Conservation (phyloP, 2,888 invertebrate species). For the Lutraria lutraria region DNA sequence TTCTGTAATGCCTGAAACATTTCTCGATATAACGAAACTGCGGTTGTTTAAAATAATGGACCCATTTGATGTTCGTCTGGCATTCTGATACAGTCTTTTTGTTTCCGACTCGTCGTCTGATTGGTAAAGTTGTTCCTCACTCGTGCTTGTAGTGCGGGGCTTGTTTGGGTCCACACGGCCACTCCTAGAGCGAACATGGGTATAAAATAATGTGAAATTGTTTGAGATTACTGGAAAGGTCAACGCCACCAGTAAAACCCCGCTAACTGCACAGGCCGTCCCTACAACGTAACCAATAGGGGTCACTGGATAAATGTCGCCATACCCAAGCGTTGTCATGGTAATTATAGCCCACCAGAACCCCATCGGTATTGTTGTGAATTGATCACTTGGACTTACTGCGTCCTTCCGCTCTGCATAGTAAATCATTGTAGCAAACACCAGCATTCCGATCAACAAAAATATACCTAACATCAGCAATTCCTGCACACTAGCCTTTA, state of each 20-base stretch:
- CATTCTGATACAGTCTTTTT: slow-evolving; percentile 64
- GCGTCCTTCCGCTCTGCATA: slow-evolving; percentile 85
- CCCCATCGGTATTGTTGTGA: slow-evolving; percentile 86
- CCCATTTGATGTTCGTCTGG: slow-evolving; percentile 68
- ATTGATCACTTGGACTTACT: slow-evolving; percentile 71
- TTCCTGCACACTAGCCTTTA: slow-evolving; percentile 87
- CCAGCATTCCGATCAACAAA: slow-evolving; percentile 86
- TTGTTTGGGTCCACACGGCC: slow-evolving; percentile 62
- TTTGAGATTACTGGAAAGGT: slow-evolving; percentile 86
- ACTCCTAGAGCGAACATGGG: slow-evolving; percentile 83
- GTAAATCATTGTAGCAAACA: slow-evolving; percentile 86
- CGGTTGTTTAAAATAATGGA: slow-evolving; percentile 68
- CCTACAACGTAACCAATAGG: slow-evolving; percentile 84
- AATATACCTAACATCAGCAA: slow-evolving; percentile 86
- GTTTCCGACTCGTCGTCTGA: slow-evolving; percentile 63
- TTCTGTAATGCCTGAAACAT: slow-evolving; percentile 71
- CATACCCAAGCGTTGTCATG: slow-evolving; percentile 86
- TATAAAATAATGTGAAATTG: slow-evolving; percentile 86
- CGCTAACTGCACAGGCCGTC: slow-evolving; percentile 83
- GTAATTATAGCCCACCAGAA: slow-evolving; percentile 87
- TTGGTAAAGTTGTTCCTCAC: slow-evolving; percentile 48
- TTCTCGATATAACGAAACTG: slow-evolving; percentile 65
- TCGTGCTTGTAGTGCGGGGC: slow-evolving; percentile 40
- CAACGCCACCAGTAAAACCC: slow-evolving; percentile 84
- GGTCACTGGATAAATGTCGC: slow-evolving; percentile 83